Percentiles rank a stretch among this genome's conserved stretches.
Evolutionary conservation across 2,113 vertebrate genomes (phyloP).

Genomic region (Procavia capensis): DNA sequence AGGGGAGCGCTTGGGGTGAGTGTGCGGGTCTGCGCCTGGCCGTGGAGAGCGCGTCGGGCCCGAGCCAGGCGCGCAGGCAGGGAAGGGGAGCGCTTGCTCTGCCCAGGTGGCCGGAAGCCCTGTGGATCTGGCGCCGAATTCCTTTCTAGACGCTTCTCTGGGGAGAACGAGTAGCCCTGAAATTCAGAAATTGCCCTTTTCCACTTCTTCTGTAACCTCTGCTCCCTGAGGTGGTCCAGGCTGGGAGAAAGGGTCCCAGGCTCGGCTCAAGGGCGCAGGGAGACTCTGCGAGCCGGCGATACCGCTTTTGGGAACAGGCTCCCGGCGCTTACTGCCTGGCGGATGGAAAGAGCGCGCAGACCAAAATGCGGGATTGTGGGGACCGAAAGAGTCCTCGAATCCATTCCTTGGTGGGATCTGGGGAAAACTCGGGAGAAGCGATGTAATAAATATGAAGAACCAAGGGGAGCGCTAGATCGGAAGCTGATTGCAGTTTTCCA

Average conservation of each 20-base stretch:
- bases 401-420: not conserved
- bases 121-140: not conserved
- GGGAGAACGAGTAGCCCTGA: not conserved
- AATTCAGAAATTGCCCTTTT: not conserved
- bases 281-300: not conserved
- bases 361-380: not conserved
- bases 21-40: not conserved
- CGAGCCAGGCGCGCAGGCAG: not conserved
- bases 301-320: not conserved
- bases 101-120: rapidly evolving
- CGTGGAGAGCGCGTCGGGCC: not conserved
- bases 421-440: not conserved
- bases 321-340: not conserved
- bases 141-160: not conserved
- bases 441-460: not conserved
- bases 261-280: not conserved
- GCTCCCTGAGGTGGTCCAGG: not conserved
- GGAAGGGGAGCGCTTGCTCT: not conserved
- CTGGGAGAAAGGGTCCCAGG: not conserved
- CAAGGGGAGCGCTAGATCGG: not conserved
- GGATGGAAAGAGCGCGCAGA: not conserved
- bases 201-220: not conserved
- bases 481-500: conserved; percentile 40
- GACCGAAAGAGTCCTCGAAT: not conserved
- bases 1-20: conserved; percentile 11